Conservation (phyloP, 2,113 vertebrate genomes). For the Clarias gariepinus region DNA sequence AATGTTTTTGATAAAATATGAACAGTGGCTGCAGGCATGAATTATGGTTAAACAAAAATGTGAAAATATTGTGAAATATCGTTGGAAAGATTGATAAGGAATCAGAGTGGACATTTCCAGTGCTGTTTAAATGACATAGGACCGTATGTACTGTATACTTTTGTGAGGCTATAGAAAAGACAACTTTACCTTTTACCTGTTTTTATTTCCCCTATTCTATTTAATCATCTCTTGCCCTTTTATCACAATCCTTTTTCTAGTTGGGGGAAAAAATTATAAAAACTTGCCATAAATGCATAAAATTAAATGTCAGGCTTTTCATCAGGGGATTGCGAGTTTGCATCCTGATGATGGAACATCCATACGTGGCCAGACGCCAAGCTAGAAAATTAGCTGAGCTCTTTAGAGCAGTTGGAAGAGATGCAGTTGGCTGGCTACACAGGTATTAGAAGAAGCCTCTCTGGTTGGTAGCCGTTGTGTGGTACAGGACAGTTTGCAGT, state of each 20-base stretch:
- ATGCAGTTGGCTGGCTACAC: background rate
- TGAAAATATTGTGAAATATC: background rate
- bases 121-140: slow-evolving; percentile 13
- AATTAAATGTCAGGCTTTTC: background rate
- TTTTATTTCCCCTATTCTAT: background rate
- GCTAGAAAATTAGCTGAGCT: too few relatives aligned
- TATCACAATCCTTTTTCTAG: background rate
- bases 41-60: slow-evolving; percentile 31
- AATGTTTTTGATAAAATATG: slow-evolving; percentile 49
- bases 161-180: background rate
- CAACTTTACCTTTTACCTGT: background rate
- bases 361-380: background rate
- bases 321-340: background rate
- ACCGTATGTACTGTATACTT: slow-evolving; percentile 17
- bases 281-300: background rate
- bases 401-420: background rate
- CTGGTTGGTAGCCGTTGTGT: background rate
- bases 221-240: background rate
- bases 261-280: background rate
- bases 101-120: background rate
- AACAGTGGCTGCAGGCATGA: slow-evolving; percentile 35
- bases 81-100: background rate
- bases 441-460: background rate
- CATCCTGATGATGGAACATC: background rate
- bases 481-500: background rate